These are phyloP conservation scores for Scytalopus superciliaris DNA, from an alignment of 2,113 vertebrate genomes.

Conservation along the genomic window DNA sequence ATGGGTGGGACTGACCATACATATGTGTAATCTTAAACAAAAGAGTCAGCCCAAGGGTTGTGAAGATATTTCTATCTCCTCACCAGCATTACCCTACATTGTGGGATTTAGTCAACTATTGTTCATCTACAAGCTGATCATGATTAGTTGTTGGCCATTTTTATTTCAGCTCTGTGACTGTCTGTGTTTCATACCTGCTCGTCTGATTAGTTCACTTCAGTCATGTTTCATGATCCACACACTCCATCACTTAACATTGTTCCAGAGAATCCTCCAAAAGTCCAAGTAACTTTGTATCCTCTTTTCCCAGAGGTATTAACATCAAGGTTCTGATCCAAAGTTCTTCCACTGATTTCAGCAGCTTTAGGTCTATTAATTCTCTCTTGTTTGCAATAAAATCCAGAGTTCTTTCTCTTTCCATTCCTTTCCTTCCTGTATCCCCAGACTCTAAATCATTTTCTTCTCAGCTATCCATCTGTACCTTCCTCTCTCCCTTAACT, in stretches of 20 bases:
- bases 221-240: not conserved
- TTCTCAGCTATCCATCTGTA: not conserved
- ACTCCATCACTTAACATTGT: not conserved
- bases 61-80: not conserved
- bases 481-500: not conserved
- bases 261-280: not conserved
- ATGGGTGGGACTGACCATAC: not conserved
- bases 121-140: not conserved
- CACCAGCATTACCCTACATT: not conserved
- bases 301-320: not conserved
- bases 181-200: not conserved
- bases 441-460: not conserved
- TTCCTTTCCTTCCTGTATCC: not conserved
- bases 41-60: not conserved
- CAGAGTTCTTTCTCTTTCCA: not conserved
- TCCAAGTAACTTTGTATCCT: not conserved
- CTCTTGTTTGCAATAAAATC: not conserved
- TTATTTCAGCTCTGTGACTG: not conserved
- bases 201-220: not conserved
- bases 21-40: not conserved
- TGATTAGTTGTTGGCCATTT: not conserved
- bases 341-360: not conserved
- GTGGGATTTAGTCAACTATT: not conserved
- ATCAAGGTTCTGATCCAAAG: not conserved
- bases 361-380: not conserved